Base-by-base conservation (phyloP, 2,888 invertebrate genomes). In the Cyrtodaria siliqua region DNA sequence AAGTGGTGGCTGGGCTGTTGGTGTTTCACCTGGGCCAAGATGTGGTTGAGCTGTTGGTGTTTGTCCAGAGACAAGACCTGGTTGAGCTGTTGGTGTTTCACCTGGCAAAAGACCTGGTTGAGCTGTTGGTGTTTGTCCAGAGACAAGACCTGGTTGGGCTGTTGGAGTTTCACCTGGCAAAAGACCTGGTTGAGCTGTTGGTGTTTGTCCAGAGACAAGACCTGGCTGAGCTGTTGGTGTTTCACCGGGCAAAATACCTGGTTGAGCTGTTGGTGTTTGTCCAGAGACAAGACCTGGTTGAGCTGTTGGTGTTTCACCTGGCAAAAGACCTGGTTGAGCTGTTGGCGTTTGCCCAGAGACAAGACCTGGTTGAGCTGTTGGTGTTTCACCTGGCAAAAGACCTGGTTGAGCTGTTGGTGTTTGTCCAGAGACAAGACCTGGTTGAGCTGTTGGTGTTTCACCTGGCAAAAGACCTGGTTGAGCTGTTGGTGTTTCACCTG, bases 51-150 rank as follows among this genome's bases (percentile, higher is more conserved):
- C 70, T 26, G 70, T 73, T 63, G 78, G 78, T 40, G 69, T 61
- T 9, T 69, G 69, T 26, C 69, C 69, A 8, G 66, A 47, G 24
- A 60, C 44, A 29, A 66, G 33, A 26, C 66, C 66, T 66, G 66
- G 73, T 38, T 62, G 61, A n/a, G 78, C 73, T 49, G 78, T 73
- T 64, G 78, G 78, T 56, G 78, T 50, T 20, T 66, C 50, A 23
- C 74, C 77, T 29, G 70, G 44, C 14, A 55, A 23, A 20, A 62
- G 33, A 24, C 76, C 63, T 63, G 78, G 81, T 44, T 71, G 55
- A 23, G 74, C 74, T 42, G 75, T 70, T 74, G 77, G 74, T 52
- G 69, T 55, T 20, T 70, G 62, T 50, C 77, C 81, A 52, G 70
- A 53, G 6, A 53, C 26, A 40, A 69, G 50, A 40, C 71, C 64